Conservation (phyloP, 2,797 vertebrate species). For the Schizothorax lantsangensis region DNA sequence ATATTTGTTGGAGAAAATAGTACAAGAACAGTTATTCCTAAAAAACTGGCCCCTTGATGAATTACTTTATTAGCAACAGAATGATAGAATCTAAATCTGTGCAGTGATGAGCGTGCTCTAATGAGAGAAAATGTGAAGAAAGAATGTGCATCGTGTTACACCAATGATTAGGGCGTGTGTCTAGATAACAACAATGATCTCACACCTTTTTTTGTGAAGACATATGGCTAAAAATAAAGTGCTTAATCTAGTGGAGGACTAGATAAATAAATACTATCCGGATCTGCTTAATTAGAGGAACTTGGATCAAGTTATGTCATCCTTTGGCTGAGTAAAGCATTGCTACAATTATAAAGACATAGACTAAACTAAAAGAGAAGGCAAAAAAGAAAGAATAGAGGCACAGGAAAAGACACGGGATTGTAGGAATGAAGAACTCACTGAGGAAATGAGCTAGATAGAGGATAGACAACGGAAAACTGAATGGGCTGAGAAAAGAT, state of each 20-base stretch:
- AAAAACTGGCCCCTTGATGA: constrained; percentile 13
- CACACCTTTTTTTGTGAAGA: constrained; percentile 24
- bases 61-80: constrained; percentile 32
- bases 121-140: constrained; percentile 48
- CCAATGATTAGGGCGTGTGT: constrained; percentile 18
- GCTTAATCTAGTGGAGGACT: neutral
- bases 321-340: constrained; percentile 4
- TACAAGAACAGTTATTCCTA: neutral
- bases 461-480: constrained; percentile 6
- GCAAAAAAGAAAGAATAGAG: constrained; percentile 35
- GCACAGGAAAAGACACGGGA: constrained; percentile 13
- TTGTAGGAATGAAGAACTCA: constrained; percentile 22
- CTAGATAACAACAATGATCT: constrained; percentile 20
- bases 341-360: constrained; percentile 1
- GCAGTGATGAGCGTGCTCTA: constrained; percentile 45
- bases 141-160: constrained; percentile 48
- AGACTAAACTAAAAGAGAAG: constrained; percentile 37
- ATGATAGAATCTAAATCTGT: constrained; percentile 56
- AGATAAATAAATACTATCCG: constrained; percentile 12
- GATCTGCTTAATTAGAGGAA: constrained; percentile 14
- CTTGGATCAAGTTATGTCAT: constrained; percentile 14
- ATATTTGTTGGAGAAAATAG: neutral
- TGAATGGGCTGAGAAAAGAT: constrained; percentile 29
- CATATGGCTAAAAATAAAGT: constrained; percentile 22
- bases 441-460: neutral